These are phyloP conservation scores for Trichomycterus rosablanca DNA, from an alignment of 2,113 vertebrate species.

Conservation along the genomic window DNA sequence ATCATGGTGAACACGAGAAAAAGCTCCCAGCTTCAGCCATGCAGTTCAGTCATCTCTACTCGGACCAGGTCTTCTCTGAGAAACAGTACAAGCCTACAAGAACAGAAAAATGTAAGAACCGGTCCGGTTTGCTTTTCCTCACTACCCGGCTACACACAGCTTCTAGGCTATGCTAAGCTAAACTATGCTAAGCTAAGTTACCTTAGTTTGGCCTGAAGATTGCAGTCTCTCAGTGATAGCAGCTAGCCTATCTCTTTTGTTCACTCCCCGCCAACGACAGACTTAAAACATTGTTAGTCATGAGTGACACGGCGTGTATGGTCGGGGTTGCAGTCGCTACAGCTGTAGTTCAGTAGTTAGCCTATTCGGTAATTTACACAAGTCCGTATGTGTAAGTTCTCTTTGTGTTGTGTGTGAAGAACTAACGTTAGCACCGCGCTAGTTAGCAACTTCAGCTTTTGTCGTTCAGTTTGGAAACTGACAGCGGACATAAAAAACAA, in stretches of 20 bases:
- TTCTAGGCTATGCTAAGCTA: constrained; percentile 41
- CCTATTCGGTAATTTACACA: constrained; percentile 22
- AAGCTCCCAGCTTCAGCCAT: constrained; percentile 65
- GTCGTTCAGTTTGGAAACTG: neutral
- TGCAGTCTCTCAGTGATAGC: constrained; percentile 21
- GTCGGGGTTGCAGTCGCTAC: constrained; percentile 14
- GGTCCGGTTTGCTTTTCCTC: constrained; percentile 23
- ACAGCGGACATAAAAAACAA: neutral
- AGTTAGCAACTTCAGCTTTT: constrained; percentile 17
- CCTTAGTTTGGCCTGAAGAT: constrained; percentile 57
- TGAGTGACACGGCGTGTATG: constrained; percentile 20
- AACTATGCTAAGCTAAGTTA: constrained; percentile 41
- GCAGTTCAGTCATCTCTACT: constrained; percentile 82
- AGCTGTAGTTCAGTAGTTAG: neutral
- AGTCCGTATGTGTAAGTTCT: constrained; percentile 57
- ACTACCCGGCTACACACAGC: constrained; percentile 48
- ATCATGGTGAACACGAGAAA: constrained; percentile 91
- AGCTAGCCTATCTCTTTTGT: constrained; percentile 48
- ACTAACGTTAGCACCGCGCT: constrained; percentile 9
- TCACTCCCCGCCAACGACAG: constrained; percentile 7
- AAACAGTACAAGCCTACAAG: constrained; percentile 62
- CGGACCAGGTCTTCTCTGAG: constrained; percentile 82
- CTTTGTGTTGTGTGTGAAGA: constrained; percentile 57
- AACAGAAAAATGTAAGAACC: constrained; percentile 66
- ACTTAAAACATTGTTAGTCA: neutral